These are phyloP conservation scores for Volucella inflata DNA, from an alignment of 2,888 invertebrate genomes.

Conservation along the genomic window DNA sequence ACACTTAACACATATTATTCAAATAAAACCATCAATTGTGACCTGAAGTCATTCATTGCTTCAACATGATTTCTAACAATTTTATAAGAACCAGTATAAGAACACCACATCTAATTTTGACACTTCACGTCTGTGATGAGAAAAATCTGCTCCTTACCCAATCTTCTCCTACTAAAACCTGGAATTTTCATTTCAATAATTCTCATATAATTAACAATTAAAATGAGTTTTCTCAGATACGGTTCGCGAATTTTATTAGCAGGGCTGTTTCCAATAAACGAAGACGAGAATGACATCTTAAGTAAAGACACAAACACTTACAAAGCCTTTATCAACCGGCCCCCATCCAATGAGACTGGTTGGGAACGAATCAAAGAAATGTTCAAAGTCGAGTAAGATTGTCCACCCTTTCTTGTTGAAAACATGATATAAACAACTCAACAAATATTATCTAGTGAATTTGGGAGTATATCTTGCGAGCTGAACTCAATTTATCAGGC, in stretches of 20 bases:
- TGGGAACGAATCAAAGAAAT: slow-evolving; percentile 81
- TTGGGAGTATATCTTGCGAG: slow-evolving; percentile 87
- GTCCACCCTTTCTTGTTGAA: neutral
- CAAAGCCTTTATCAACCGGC: slow-evolving; percentile 78
- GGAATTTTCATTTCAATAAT: slow-evolving; percentile 28
- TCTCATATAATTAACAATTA: slow-evolving; percentile 6
- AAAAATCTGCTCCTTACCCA: slow-evolving; percentile 1
- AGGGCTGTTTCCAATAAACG: slow-evolving; percentile 77
- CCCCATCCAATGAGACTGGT: slow-evolving; percentile 80
- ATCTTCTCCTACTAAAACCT: slow-evolving; percentile 8
- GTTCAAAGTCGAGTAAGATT: slow-evolving; percentile 81
- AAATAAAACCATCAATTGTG: too few species aligned
- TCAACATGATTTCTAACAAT: neutral
- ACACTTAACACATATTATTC: too few species aligned
- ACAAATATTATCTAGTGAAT: slow-evolving; percentile 85
- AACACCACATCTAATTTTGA: slow-evolving; percentile 2
- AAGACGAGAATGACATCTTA: slow-evolving; percentile 75
- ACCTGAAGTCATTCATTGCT: too few species aligned
- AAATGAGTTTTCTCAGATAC: slow-evolving; percentile 78
- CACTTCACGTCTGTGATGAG: slow-evolving; percentile 35
- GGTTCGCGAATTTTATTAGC: slow-evolving; percentile 78
- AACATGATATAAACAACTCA: too few species aligned
- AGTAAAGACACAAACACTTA: slow-evolving; percentile 80
- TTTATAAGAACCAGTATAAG: neutral
- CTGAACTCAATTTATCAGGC: slow-evolving; percentile 86